Percentiles rank a stretch among this genome's conserved stretches.
Conservation (phyloP, 2,888 invertebrate genomes). For the Drosophila colorata region DNA sequence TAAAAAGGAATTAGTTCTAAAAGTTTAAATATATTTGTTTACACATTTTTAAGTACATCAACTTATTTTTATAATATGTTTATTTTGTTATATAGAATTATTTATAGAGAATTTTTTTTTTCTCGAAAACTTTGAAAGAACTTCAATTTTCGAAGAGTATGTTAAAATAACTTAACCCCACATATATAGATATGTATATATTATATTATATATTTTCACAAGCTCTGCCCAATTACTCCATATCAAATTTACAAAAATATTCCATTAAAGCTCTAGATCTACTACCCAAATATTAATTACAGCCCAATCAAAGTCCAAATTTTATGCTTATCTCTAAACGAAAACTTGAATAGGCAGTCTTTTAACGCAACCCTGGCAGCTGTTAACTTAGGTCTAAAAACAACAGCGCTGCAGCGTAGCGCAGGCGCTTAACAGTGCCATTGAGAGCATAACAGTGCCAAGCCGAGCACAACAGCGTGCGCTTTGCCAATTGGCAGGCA, state of each 20-base stretch:
- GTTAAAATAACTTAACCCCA: too few species aligned
- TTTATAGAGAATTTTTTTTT: too few species aligned
- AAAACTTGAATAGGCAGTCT: background rate
- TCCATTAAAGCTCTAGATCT: background rate
- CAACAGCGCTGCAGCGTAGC: constrained; percentile 25
- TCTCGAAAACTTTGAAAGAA: too few species aligned
- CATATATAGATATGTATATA: too few species aligned
- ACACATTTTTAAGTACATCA: too few species aligned
- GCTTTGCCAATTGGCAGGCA: constrained; percentile 14
- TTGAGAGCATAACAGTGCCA: constrained; percentile 42
- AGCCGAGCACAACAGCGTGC: constrained; percentile 41
- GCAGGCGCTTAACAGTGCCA: constrained; percentile 25
- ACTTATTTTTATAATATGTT: too few species aligned
- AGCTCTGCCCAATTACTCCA: background rate
- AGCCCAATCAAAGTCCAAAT: background rate
- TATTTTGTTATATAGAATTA: too few species aligned
- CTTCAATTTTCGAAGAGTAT: background rate
- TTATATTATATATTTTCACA: too few species aligned
- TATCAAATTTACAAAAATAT: background rate
- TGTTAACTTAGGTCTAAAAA: constrained; percentile 69
- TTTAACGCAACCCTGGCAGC: constrained; percentile 33
- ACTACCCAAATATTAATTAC: background rate
- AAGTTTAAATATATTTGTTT: too few species aligned
- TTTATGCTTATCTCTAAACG: background rate
- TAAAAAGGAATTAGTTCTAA: too few species aligned